Base-by-base conservation (phyloP, 1,140 invertebrate species). In the Probaryconus sp. region DNA sequence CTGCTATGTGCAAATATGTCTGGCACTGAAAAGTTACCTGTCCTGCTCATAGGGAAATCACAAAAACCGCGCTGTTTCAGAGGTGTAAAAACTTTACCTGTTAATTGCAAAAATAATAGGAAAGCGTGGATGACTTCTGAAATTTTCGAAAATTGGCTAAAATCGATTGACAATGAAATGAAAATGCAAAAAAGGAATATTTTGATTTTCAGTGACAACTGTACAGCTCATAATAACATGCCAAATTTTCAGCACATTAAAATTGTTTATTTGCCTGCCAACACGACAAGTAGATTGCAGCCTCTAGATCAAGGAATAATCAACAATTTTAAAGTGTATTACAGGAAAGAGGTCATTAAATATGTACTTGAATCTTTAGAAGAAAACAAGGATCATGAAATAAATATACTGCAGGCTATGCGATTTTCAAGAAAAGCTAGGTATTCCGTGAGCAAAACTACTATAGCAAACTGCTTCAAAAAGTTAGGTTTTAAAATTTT, bases 221-320 rank as follows among this genome's bases (percentile, higher is more conserved):
- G 83, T 76, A 63, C 83, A 38, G 80, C 86, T 40, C 87, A 89
- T 72, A 56, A 63, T 33, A 38, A 28, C 17, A 65, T 73, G 6
- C 47, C 78, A 21, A 58, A 81, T 33, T 65, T 83, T 9, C 51
- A 67, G 60, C 79, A 82, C 72, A 77, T 89, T 5, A 84, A 79
- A 75, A 30, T 89, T 2, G 51, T 80, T 16, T 89, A 86, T 77
- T 75, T 89, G 18, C 87, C 87, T 20, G 75, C 83, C 11, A 90
- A 90, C 74, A 87, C 83, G 2, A 89, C 88, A 14, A 83, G 81
- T 4, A 71, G 81, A 38, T 65, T 89, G n/a, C 88, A 90, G 75
- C 87, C 85, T 28, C 74, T 90, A 63, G 85, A 89, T 77, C 83
- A 85, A 78, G 85, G 85, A 11, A 83, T 90, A 31, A 90, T 89